Evolutionary conservation across 2,888 invertebrate genomes (phyloP).

Genomic region (Choreutis nemorana): DNA sequence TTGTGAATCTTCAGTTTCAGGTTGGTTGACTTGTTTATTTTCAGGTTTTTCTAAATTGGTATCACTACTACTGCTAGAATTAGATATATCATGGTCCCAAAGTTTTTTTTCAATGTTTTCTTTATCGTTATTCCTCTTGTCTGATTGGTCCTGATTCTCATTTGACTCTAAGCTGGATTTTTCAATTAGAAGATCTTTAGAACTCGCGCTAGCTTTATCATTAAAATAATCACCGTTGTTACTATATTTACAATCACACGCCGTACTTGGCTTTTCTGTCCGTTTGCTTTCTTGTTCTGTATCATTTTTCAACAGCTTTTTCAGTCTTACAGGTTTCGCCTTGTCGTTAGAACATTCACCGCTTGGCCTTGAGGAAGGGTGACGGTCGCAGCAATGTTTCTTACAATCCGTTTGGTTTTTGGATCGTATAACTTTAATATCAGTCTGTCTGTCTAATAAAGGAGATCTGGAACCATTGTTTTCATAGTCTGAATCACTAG

Average conservation of each 20-base stretch:
- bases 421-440: conserved; percentile 45
- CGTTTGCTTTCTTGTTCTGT: conserved; percentile 28
- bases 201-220: conserved; percentile 74
- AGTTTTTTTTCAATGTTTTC: conserved; percentile 39
- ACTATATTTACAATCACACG: conserved; percentile 43
- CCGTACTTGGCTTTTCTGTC: conserved; percentile 22
- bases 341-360: conserved; percentile 40
- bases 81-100: conserved; percentile 65
- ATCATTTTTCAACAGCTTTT: conserved; percentile 42
- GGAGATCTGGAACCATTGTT: conserved; percentile 77
- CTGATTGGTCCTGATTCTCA: conserved; percentile 39
- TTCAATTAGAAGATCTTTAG: conserved; percentile 74
- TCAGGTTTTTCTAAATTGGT: conserved; percentile 44
- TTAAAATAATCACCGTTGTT: conserved; percentile 48
- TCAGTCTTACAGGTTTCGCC: conserved; percentile 49
- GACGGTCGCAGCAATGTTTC: conserved; percentile 44
- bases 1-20: conserved; percentile 42
- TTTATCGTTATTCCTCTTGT: conserved; percentile 29
- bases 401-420: conserved; percentile 43
- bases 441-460: conserved; percentile 62
- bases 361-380: conserved; percentile 27
- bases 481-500: conserved; percentile 73
- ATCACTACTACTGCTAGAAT: conserved; percentile 68
- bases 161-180: conserved; percentile 62
- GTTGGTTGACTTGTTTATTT: conserved; percentile 16